Percentiles rank a stretch among this genome's conserved stretches.
phyloP scores from a whole-genome alignment of 2,797 vertebrate genomes.

The Sebastes nivosus region DNA sequence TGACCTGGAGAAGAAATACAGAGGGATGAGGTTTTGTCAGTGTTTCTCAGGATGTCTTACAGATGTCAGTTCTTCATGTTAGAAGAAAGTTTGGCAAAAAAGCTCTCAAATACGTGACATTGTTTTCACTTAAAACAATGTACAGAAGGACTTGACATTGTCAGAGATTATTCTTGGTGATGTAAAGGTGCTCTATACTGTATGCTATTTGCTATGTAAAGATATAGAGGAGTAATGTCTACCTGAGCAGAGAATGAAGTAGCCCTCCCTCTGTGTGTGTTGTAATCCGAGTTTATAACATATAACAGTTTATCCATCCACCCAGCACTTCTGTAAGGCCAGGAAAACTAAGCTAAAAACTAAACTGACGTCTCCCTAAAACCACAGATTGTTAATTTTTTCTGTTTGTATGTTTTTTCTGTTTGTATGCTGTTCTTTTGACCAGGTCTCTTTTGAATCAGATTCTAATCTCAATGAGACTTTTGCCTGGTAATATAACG shows the following conservation, averaged over 20 bases:
- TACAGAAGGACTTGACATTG: too few relatives aligned
- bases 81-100: neutral
- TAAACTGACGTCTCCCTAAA: neutral
- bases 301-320: neutral
- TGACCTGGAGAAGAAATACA: slow-evolving; percentile 84
- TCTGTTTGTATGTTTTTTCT: neutral
- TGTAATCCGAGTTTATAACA: too few relatives aligned
- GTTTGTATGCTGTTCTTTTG: neutral
- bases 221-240: too few relatives aligned
- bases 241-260: too few relatives aligned
- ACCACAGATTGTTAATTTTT: neutral
- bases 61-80: neutral
- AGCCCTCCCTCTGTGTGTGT: too few relatives aligned
- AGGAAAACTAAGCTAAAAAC: neutral
- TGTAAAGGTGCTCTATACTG: too few relatives aligned
- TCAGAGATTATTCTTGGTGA: too few relatives aligned
- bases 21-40: neutral
- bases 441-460: neutral
- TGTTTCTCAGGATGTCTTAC: neutral
- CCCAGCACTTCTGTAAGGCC: neutral
- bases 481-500: neutral
- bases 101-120: neutral
- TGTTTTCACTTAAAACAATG: neutral
- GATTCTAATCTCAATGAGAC: neutral
- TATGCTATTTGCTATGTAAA: too few relatives aligned